A percentile compares a stretch with the other conserved stretches of the same genome.
Evolutionary conservation across 2,113 vertebrate species (phyloP).

Genomic region (Oncorhynchus keta): DNA sequence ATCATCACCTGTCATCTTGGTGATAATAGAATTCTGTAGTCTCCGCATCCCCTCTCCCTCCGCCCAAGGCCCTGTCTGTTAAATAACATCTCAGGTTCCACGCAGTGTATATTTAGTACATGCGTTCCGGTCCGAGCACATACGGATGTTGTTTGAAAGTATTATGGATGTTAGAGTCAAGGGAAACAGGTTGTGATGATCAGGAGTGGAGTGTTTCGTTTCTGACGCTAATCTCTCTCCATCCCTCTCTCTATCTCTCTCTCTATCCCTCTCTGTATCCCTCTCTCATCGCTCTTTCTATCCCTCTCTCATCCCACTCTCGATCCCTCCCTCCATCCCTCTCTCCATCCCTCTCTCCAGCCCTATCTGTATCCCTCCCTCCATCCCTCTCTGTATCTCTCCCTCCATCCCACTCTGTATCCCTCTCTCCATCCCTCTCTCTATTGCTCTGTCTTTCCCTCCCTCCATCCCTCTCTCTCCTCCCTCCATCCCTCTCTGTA

Average conservation of each 20-base stretch:
- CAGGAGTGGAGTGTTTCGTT: neutral
- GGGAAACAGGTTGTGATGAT: conserved; percentile 25
- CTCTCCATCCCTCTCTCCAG: too few relatives aligned
- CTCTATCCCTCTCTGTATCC: neutral
- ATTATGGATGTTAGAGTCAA: conserved; percentile 37
- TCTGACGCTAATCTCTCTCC: neutral
- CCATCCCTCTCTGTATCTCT: too few relatives aligned
- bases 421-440: too few relatives aligned
- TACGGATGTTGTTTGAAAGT: conserved; percentile 14
- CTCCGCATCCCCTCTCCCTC: conserved; percentile 13
- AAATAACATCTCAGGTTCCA: conserved; percentile 21
- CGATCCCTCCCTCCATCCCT: too few relatives aligned
- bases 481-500: neutral
- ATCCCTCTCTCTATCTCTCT: neutral
- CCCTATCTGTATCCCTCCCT: too few relatives aligned
- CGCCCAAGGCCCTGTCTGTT: conserved; percentile 35
- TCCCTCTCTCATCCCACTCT: too few relatives aligned
- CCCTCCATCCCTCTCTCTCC: conserved; percentile 3
- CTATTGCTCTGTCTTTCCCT: too few relatives aligned
- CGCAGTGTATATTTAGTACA: conserved; percentile 35
- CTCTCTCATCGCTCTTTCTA: too few relatives aligned
- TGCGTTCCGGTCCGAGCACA: conserved; percentile 17
- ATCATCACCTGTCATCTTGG: conserved; percentile 55
- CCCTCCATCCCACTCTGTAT: too few relatives aligned
- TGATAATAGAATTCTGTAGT: conserved; percentile 61